A percentile compares a stretch with the other conserved stretches of the same genome.
phyloP scores from a whole-genome alignment of 2,113 vertebrate species.

The Turnix velox region DNA sequence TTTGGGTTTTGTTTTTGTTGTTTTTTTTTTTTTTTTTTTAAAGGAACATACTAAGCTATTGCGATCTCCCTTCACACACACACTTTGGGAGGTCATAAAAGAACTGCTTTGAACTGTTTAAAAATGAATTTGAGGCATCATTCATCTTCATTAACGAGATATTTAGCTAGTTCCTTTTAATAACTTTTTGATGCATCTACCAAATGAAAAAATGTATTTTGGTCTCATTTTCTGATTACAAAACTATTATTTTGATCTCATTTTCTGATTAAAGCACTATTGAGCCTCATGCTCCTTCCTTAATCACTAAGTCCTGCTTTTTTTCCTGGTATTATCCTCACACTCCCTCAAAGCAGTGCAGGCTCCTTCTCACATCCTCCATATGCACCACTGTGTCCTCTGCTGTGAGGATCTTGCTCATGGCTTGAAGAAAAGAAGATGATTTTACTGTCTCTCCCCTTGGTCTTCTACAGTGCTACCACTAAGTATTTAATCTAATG shows the following conservation, averaged over 20 bases:
- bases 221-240: not conserved
- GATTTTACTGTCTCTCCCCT: not conserved
- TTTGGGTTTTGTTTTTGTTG: too few species aligned
- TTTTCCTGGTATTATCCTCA: fast-evolving
- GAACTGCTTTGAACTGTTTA: conserved; percentile 12
- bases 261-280: not conserved
- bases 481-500: not conserved
- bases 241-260: not conserved
- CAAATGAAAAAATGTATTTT: not conserved
- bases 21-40: too few species aligned
- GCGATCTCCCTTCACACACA: conserved; percentile 4
- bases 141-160: conserved; percentile 62
- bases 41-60: not conserved
- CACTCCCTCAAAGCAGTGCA: fast-evolving
- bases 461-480: not conserved
- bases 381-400: fast-evolving
- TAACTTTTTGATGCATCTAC: conserved; percentile 25
- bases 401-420: not conserved
- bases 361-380: not conserved
- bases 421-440: not conserved
- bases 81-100: conserved; percentile 51
- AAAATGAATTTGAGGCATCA: conserved; percentile 36
- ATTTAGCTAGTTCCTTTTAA: conserved; percentile 42
- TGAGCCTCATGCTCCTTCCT: not conserved
- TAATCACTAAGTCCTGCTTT: not conserved